Percentiles rank a stretch among this genome's conserved stretches.
phyloP scores from a whole-genome alignment of 2,888 invertebrate genomes.

The Sminthurinus aureus region DNA sequence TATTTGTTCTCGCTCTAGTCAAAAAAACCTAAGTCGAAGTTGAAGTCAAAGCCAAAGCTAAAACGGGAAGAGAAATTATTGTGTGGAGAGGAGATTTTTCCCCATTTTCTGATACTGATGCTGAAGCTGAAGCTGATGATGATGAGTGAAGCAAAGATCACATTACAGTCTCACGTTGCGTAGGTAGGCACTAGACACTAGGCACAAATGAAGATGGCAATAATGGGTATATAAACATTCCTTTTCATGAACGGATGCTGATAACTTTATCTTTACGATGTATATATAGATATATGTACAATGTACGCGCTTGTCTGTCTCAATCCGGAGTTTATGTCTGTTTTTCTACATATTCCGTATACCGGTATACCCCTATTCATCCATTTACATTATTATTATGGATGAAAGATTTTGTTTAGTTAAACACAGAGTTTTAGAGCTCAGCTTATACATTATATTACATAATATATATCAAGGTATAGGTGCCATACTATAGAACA shows the following conservation, averaged over 20 bases:
- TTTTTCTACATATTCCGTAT: neutral
- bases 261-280: slow-evolving; percentile 40
- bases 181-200: neutral
- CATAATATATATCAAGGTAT: too few species aligned
- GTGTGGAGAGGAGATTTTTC: slow-evolving; percentile 17
- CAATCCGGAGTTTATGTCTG: too few species aligned
- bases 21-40: neutral
- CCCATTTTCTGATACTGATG: slow-evolving; percentile 17
- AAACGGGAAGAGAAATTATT: slow-evolving; percentile 1
- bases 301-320: neutral
- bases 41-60: neutral
- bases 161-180: slow-evolving; percentile 37
- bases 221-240: slow-evolving; percentile 27
- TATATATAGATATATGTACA: slow-evolving; percentile 1
- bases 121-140: neutral
- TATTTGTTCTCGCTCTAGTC: neutral
- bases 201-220: slow-evolving; percentile 4
- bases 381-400: slow-evolving; percentile 15
- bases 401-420: slow-evolving; percentile 24
- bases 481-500: too few species aligned
- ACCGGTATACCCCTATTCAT: neutral
- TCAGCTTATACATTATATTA: neutral
- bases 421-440: neutral
- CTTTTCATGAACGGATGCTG: slow-evolving; percentile 37
- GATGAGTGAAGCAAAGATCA: slow-evolving; percentile 35